These are phyloP conservation scores for Australoheros facetus DNA, from an alignment of 2,797 vertebrate species.

Conservation along the genomic window DNA sequence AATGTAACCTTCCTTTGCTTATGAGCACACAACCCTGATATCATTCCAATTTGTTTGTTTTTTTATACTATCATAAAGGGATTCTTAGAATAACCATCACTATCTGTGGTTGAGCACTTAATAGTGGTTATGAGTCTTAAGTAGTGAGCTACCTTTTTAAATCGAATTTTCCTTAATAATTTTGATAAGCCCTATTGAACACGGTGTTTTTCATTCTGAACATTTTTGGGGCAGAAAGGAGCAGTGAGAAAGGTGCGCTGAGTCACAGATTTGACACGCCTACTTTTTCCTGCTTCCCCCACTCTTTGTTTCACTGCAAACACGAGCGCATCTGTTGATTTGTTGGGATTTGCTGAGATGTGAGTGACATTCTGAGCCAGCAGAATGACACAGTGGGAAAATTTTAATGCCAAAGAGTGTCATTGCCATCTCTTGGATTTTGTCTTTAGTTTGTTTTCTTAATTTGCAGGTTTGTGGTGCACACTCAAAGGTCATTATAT, in stretches of 20 bases:
- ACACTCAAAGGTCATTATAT: conserved; percentile 41
- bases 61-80: conserved; percentile 44
- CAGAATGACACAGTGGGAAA: conserved; percentile 51
- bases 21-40: conserved; percentile 77
- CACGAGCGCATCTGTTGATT: conserved; percentile 10
- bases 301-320: conserved; percentile 25
- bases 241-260: neutral
- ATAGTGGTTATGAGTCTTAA: conserved; percentile 28
- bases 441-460: conserved; percentile 29
- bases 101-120: conserved; percentile 39
- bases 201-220: conserved; percentile 32
- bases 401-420: conserved; percentile 80
- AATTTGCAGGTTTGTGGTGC: conserved; percentile 41
- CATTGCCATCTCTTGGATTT: conserved; percentile 52
- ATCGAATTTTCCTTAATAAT: conserved; percentile 12
- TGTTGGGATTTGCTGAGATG: conserved; percentile 38
- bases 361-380: conserved; percentile 49
- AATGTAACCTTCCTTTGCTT: conserved; percentile 51
- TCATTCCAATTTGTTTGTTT: conserved; percentile 15
- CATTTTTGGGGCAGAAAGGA: conserved; percentile 9
- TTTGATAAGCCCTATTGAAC: conserved; percentile 41
- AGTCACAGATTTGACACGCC: neutral
- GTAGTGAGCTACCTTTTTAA: conserved; percentile 31
- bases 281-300: neutral
- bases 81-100: conserved; percentile 25